Conservation (phyloP, 2,797 vertebrate genomes). For the Trachops cirrhosus region DNA sequence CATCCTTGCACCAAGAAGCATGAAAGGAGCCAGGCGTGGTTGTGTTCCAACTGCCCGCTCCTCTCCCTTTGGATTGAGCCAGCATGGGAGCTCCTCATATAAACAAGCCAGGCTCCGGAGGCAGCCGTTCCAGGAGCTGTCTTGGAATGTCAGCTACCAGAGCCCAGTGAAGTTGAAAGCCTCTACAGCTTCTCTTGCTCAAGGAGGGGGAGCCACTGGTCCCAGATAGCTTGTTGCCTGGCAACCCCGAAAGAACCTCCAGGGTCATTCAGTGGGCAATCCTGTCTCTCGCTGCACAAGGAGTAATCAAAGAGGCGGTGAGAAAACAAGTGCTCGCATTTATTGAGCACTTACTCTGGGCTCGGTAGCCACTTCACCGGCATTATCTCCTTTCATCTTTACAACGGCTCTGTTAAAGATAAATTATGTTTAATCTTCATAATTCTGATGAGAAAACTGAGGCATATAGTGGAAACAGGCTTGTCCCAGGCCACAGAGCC, state of each 20-base stretch:
- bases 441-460: neutral
- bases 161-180: neutral
- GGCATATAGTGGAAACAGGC: neutral
- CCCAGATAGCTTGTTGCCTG: slow-evolving; percentile 55
- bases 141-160: neutral
- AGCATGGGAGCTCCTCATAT: neutral
- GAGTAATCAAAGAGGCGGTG: neutral
- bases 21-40: neutral
- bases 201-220: neutral
- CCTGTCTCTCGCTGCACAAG: neutral
- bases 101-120: neutral
- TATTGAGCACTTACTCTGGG: neutral
- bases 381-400: neutral
- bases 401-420: neutral
- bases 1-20: neutral
- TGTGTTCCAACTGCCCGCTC: neutral
- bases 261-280: slow-evolving; percentile 42
- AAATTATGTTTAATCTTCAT: neutral
- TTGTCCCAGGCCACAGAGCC: neutral
- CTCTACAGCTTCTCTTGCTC: neutral
- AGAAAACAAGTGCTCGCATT: neutral
- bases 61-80: neutral
- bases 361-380: neutral
- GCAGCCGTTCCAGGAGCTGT: neutral
- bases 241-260: slow-evolving; percentile 50